phyloP scores from a whole-genome alignment of 2,113 vertebrate genomes.

The Myotis brandtii region DNA sequence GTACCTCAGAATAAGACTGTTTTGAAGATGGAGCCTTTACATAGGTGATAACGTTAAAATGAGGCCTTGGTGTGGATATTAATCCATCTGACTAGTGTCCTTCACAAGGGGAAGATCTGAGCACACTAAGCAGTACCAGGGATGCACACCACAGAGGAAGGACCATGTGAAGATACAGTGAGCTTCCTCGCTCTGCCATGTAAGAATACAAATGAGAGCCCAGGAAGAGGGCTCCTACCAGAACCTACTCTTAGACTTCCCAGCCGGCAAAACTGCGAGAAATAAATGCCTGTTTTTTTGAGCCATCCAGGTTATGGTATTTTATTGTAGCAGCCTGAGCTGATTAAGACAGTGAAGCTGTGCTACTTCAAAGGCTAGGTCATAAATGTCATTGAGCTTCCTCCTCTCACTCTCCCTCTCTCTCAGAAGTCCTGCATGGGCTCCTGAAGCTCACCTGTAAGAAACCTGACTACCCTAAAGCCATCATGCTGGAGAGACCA shows the following conservation, averaged over 20 bases:
- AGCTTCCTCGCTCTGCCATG: not conserved
- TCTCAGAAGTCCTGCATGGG: not conserved
- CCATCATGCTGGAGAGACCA: not conserved
- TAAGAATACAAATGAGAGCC: not conserved
- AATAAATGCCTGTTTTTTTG: not conserved
- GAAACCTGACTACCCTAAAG: not conserved
- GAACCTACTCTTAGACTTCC: not conserved
- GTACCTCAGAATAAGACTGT: not conserved
- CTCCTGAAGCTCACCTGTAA: not conserved
- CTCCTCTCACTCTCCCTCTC: not conserved
- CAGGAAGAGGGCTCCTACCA: not conserved
- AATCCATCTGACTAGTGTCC: not conserved
- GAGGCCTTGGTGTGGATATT: too few relatives aligned
- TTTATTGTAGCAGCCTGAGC: not conserved
- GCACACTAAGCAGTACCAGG: not conserved
- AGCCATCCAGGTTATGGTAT: not conserved
- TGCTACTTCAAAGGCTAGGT: not conserved
- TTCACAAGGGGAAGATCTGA: not conserved
- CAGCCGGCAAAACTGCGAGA: not conserved
- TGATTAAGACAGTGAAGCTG: not conserved
- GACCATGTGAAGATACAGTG: not conserved
- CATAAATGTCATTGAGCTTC: not conserved
- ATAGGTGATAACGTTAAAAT: not conserved
- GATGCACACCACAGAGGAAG: rapidly evolving
- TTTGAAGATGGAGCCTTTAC: not conserved